Conservation (phyloP, 2,113 vertebrate species). For the Maccullochella peelii region DNA sequence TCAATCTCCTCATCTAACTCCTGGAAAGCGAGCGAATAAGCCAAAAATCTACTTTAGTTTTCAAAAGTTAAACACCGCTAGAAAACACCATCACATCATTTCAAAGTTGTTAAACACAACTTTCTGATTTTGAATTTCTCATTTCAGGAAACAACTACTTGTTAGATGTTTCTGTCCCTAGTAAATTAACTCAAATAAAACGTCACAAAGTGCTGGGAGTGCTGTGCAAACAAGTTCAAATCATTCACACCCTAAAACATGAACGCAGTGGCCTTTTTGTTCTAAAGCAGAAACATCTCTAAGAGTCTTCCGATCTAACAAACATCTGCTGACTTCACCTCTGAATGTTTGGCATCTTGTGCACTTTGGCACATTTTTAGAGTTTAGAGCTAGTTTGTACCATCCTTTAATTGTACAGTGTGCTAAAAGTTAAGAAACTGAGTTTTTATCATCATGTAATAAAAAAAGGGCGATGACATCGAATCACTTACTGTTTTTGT, state of each 20-base stretch:
- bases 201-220: constrained; percentile 6
- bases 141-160: neutral
- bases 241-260: constrained; percentile 25
- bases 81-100: neutral
- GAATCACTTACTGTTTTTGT: constrained; percentile 61
- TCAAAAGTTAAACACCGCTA: neutral
- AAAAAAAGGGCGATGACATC: neutral
- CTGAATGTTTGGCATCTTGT: neutral
- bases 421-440: neutral
- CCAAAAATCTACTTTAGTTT: neutral
- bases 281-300: neutral
- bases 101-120: neutral
- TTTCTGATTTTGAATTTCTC: neutral
- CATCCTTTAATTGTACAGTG: neutral
- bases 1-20: neutral
- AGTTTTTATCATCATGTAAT: neutral
- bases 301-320: neutral
- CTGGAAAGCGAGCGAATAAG: neutral
- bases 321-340: neutral
- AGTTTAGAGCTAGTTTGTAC: neutral
- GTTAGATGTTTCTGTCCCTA: neutral
- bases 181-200: constrained; percentile 20
- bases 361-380: neutral
- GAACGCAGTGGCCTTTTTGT: neutral
- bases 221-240: constrained; percentile 37